Conservation (phyloP, 2,888 invertebrate species). For the Hartigia nigra region DNA sequence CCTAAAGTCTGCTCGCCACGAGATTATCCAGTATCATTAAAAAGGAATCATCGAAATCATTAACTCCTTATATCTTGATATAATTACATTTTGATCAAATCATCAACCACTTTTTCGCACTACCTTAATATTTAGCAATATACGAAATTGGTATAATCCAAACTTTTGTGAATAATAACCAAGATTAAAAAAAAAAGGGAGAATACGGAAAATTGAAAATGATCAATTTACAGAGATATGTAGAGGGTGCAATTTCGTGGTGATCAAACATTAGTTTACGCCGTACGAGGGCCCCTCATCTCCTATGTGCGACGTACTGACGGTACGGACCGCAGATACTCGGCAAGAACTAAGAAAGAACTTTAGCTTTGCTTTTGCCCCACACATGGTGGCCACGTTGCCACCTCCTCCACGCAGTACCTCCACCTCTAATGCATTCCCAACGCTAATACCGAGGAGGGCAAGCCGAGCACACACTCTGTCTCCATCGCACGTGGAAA, state of each 20-base stretch:
- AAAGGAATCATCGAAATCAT: neutral
- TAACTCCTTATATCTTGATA: neutral
- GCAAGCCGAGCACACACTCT: slow-evolving; percentile 29
- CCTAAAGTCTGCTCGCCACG: neutral
- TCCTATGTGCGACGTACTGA: slow-evolving; percentile 21
- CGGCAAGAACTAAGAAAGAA: slow-evolving; percentile 48
- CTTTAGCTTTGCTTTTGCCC: slow-evolving; percentile 40
- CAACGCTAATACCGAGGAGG: slow-evolving; percentile 47
- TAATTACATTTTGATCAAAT: neutral
- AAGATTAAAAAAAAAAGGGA: neutral
- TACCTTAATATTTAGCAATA: neutral
- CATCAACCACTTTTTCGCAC: neutral
- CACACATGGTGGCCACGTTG: slow-evolving; percentile 62
- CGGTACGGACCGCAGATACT: slow-evolving; percentile 32
- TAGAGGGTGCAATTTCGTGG: slow-evolving; percentile 17
- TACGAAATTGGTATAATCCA: neutral
- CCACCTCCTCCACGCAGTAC: slow-evolving; percentile 48
- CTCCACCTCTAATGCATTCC: slow-evolving; percentile 56
- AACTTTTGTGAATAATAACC: neutral
- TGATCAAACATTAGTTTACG: neutral
- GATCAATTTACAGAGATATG: neutral
- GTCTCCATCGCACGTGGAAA: slow-evolving; percentile 52
- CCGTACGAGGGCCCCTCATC: slow-evolving; percentile 9
- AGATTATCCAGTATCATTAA: neutral
- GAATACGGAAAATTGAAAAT: neutral